Base-by-base conservation (phyloP, 2,113 vertebrate species). In the Xyrauchen texanus region DNA sequence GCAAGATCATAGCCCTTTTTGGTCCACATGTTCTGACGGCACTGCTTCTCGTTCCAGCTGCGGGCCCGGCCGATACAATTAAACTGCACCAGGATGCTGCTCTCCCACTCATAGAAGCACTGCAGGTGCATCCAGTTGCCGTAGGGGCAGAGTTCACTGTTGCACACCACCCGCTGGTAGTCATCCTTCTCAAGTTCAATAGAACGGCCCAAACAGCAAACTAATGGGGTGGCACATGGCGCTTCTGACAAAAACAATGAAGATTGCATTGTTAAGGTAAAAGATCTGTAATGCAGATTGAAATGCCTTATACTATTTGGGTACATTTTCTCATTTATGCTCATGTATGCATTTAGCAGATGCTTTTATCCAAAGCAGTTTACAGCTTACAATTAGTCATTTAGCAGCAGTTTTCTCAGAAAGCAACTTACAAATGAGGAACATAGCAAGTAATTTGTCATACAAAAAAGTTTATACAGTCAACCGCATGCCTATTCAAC, bases 11-110 rank as follows among this genome's bases (percentile, higher is more conserved):
- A 99, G 66, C 98, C 98, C 83, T 99, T 99, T 91, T 99, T 99
- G 64, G 97, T 99, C 98, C 98, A 99, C 98, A 99, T 99, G 90
- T 99, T 99, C 88, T 99, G 98, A 67, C 98, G 93, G 88, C 98
- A 99, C 89, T 99, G 97, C 89, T 99, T 99, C 89, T 99, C 98
- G 0, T 99, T 99, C 98, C 98, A 99, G 84, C 96, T 98, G 67
- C 98, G 95, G 0, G 97, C 98, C 0, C 97, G 94, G 80, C 98
- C 97, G 2, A 99, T 99, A 90, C 97, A 99, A 89, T 98, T 99
- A 90, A 99, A 99, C 91, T 99, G 98, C 12, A 95, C 96, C 0
- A 99, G 93, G 88, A 99, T 99, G 91, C 97, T 98, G 93, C 97
- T 99, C 86, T 99, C 98, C 98, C 98, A 99, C 89, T 98, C 98